Evolutionary conservation across 2,113 vertebrate species (phyloP).

Genomic region (Chloropsis cyanopogon): DNA sequence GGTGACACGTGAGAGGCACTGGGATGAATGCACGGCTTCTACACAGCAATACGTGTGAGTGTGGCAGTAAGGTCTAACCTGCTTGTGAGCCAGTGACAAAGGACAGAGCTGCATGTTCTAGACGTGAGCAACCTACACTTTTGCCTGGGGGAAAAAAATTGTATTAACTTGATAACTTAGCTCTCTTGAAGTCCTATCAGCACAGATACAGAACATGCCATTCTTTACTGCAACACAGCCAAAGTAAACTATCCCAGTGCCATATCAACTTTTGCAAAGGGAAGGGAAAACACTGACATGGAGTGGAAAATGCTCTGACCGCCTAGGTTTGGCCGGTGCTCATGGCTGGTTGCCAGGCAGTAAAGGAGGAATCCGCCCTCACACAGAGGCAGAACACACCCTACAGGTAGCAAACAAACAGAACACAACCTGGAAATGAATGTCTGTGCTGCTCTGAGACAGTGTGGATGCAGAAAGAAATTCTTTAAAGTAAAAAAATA

Average conservation of each 20-base stretch:
- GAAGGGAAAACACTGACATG: not conserved
- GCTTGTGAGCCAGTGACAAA: not conserved
- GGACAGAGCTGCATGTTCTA: not conserved
- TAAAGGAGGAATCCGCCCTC: not conserved
- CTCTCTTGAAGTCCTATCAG: slow-evolving; percentile 27
- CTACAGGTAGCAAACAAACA: not conserved
- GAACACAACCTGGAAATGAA: not conserved
- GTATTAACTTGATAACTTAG: slow-evolving; percentile 1
- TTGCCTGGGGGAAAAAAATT: not conserved
- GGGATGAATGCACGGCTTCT: not conserved
- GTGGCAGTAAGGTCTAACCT: not conserved
- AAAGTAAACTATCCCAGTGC: slow-evolving; percentile 42
- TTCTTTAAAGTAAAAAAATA: not conserved
- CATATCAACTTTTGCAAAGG: slow-evolving; percentile 9
- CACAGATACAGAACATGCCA: slow-evolving; percentile 17
- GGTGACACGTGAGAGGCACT: not conserved
- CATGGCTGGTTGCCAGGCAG: not conserved
- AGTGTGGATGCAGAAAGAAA: not conserved
- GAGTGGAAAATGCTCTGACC: not conserved
- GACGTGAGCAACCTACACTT: not conserved
- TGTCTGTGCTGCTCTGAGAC: not conserved
- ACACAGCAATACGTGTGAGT: not conserved
- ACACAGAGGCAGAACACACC: not conserved
- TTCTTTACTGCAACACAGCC: not conserved
- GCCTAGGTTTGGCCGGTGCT: not conserved